A percentile compares a stretch with the other conserved stretches of the same genome.
These are phyloP conservation scores for Mus pahari DNA, from an alignment of 2,113 vertebrate genomes.

Conservation along the genomic window DNA sequence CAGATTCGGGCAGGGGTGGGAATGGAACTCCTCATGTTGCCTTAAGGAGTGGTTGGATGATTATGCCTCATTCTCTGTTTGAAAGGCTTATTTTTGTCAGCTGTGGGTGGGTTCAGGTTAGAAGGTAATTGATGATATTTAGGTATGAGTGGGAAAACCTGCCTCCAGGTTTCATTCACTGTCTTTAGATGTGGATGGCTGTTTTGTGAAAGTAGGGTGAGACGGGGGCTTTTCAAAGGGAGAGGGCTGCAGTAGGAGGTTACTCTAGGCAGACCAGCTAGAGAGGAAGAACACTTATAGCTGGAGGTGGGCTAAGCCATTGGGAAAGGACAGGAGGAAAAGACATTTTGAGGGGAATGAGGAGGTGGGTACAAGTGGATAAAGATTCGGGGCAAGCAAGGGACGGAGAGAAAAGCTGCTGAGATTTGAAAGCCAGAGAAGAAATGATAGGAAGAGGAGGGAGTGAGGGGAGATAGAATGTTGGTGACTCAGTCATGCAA, in stretches of 20 bases:
- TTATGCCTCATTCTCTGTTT: slow-evolving; percentile 58
- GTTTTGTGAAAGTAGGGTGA: background rate
- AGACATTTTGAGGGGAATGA: background rate
- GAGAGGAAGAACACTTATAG: background rate
- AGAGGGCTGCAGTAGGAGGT: background rate
- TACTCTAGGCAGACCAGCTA: background rate
- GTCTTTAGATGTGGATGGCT: background rate
- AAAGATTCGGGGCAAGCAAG: background rate
- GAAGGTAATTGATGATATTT: slow-evolving; percentile 33
- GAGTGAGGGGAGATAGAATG: background rate
- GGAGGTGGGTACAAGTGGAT: background rate
- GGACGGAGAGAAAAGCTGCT: background rate
- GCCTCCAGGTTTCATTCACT: slow-evolving; percentile 47
- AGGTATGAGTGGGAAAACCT: slow-evolving; percentile 49
- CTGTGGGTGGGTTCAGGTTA: slow-evolving; percentile 23
- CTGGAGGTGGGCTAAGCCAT: background rate
- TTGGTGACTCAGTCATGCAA: background rate
- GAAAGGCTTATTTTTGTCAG: slow-evolving; percentile 65
- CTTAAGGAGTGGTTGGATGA: background rate
- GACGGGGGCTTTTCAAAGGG: background rate
- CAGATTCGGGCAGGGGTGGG: background rate
- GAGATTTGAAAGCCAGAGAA: background rate
- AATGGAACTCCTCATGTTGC: background rate
- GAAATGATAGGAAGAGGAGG: background rate
- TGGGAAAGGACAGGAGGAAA: slow-evolving; percentile 18